Base-by-base conservation (phyloP, 2,797 vertebrate species). In the Petrocephalus schoutedeni region DNA sequence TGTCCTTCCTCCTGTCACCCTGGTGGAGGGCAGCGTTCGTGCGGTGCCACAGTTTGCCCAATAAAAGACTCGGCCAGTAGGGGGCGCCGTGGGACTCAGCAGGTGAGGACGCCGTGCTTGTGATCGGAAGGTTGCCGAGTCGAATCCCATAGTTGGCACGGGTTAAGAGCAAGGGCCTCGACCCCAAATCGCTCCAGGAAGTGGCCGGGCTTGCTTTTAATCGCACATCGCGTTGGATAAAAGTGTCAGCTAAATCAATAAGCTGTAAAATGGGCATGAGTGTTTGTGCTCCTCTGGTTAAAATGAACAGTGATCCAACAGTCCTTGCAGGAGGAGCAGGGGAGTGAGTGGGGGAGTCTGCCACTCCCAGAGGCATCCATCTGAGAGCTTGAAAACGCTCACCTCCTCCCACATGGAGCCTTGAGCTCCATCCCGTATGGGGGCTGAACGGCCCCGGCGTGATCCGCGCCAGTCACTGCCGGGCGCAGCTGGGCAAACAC, bases 331-430 rank as follows among this genome's bases (percentile, higher is more conserved):
- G 3, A 49, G 74, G 74, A 49, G 74, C 41, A 54, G 21, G 12
- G 51, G 53, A 85, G 51, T 0, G 9, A 84, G 51, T 23, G 12
- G 41, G 4, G 49, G 45, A 56, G 23, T 54, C 82, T 54, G 82
- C 53, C 2, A 2, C 51, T 56, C 82, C 82, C 82, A 56, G 53
- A 28, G 53, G 82, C 19, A 54, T 85, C 82, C 16, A 28, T 85
- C 12, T 32, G 82, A 54, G 53, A 85, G 82, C 49, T 85, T 85
- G 51, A 56, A 85, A 85, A 54, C 56, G 82, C 82, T 85, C 10
- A 23, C 14, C 82, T 85, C 82, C 82, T 85, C 53, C 82, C 82
- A 84, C 51, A 21, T 10, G 21, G 80, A 51, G n/a, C 41, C 80
- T 10, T 23, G 49, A 21, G 80, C 80, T 23, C 9, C 49, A 28